Base-by-base conservation (phyloP, 1,140 invertebrate genomes). In the Orius laevigatus region DNA sequence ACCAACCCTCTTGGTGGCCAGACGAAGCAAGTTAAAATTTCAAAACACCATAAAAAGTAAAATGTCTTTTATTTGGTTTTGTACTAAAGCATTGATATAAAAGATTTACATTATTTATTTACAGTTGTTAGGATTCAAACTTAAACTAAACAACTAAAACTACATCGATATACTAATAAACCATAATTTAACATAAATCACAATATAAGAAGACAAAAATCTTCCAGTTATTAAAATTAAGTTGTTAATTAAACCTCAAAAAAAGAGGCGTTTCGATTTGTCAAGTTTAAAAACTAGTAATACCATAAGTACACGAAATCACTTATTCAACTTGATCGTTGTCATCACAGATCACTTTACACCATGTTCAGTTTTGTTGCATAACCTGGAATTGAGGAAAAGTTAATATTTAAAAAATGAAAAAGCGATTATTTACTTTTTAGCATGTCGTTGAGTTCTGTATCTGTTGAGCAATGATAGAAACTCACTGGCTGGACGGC, bases 401-500 rank as follows among this genome's bases (percentile, higher is more conserved):
- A 15, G 16, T 42, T 15, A 16, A 38, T 38, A 9, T 42, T 9
- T 42, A 42, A 9, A 42, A 16, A 42, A 42, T 18, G 5, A 11
- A 40, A 40, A 40, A 25, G 12, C 25, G 9, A 47, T 36, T 1
- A 31, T 35, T 48, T 49, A 60, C 59, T 54, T 57, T 50, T 55
- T 44, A 82, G 66, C 56, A 75, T 68, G 35, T 72, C 64, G 55
- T 79, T 72, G 8, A 81, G 66, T 60, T 79, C 72, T 2, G 60
- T 60, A 57, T 76, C 73, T 50, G 69, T 76, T 19, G 70, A 63
- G 58, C 75, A 78, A 57, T 73, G 74, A 47, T 71, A 69, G 56
- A 83, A 74, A 56, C 74, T 70, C 41, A 72, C 71, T 11, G 79
- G 79, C 55, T 75, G 71, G 14, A 83, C 76, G 11, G 76, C 79